Conservation (phyloP, 1,140 invertebrate species). For the Mya arenaria region DNA sequence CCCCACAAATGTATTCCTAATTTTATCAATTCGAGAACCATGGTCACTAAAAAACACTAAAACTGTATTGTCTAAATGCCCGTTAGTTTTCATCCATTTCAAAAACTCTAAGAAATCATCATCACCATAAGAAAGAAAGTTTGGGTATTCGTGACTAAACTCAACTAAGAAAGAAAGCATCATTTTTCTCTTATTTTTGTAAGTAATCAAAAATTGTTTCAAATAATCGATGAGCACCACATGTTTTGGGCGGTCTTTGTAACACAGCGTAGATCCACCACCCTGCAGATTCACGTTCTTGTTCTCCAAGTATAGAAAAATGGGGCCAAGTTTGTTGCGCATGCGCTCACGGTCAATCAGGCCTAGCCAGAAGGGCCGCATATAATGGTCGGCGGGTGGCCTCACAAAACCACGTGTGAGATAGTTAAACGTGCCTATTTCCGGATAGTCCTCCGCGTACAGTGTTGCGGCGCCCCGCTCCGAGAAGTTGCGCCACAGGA, state of each 20-base stretch:
- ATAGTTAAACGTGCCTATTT: slow-evolving; percentile 82
- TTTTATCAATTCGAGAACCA: slow-evolving; percentile 92
- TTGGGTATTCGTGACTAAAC: slow-evolving; percentile 60
- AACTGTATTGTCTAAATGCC: slow-evolving; percentile 83
- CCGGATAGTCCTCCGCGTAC: slow-evolving; percentile 82
- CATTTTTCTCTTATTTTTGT: slow-evolving; percentile 57
- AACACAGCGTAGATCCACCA: slow-evolving; percentile 59
- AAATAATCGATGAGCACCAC: slow-evolving; percentile 57
- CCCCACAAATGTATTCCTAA: slow-evolving; percentile 91
- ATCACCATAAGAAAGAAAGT: slow-evolving; percentile 59
- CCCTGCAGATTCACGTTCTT: slow-evolving; percentile 55
- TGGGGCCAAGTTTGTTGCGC: slow-evolving; percentile 11
- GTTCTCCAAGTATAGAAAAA: slow-evolving; percentile 54
- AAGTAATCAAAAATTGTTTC: slow-evolving; percentile 60
- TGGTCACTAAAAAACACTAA: slow-evolving; percentile 95
- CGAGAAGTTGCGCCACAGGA: slow-evolving; percentile 83
- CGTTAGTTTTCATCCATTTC: slow-evolving; percentile 68
- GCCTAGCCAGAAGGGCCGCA: slow-evolving; percentile 79
- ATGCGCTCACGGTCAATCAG: slow-evolving; percentile 69
- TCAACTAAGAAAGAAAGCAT: slow-evolving; percentile 55
- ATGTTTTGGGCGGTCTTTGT: slow-evolving; percentile 58
- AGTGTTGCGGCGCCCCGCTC: slow-evolving; percentile 81
- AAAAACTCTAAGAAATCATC: slow-evolving; percentile 74
- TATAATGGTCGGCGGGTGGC: slow-evolving; percentile 82
- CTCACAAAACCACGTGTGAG: slow-evolving; percentile 79